These are phyloP conservation scores for Elmis aenea DNA, from an alignment of 2,888 invertebrate species.

Conservation along the genomic window DNA sequence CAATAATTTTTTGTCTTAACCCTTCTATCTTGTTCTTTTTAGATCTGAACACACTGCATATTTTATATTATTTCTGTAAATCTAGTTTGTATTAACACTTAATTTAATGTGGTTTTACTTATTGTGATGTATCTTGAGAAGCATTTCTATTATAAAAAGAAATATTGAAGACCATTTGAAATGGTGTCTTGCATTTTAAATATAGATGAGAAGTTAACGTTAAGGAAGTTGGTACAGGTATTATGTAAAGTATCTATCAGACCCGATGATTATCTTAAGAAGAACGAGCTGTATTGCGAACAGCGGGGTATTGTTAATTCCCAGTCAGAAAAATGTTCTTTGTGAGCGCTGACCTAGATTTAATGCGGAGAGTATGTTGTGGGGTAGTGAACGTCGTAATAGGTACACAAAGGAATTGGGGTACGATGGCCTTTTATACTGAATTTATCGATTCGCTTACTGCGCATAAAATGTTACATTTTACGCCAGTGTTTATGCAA, in stretches of 20 bases:
- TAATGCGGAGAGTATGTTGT: conserved; percentile 18
- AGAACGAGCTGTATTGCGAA: conserved; percentile 4
- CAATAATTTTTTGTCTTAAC: too few species aligned
- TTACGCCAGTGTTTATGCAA: too few species aligned
- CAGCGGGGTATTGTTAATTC: conserved; percentile 13
- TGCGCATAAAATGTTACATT: conserved; percentile 18
- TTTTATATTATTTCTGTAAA: too few species aligned
- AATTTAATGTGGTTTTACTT: too few species aligned
- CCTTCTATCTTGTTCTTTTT: too few species aligned
- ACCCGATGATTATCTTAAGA: conserved; percentile 8
- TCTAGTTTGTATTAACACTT: too few species aligned
- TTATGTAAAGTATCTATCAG: conserved; percentile 13
- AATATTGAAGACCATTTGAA: too few species aligned
- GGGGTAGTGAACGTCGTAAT: conserved; percentile 17
- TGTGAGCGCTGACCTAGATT: conserved; percentile 18
- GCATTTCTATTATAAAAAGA: too few species aligned
- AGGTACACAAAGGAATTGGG: conserved; percentile 17
- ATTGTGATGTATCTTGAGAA: too few species aligned
- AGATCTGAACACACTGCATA: too few species aligned
- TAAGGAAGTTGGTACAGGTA: too few species aligned
- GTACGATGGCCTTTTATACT: conserved; percentile 17
- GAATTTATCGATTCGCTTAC: conserved; percentile 18
- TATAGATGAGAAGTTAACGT: conserved; percentile 6
- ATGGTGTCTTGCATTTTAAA: too few species aligned
- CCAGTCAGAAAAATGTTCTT: conserved; percentile 13